Evolutionary conservation across 23 tunicate species (phyloP), one percentile per base, ranked within the genome.

Genomic region (Trididemnum clinides): DNA sequence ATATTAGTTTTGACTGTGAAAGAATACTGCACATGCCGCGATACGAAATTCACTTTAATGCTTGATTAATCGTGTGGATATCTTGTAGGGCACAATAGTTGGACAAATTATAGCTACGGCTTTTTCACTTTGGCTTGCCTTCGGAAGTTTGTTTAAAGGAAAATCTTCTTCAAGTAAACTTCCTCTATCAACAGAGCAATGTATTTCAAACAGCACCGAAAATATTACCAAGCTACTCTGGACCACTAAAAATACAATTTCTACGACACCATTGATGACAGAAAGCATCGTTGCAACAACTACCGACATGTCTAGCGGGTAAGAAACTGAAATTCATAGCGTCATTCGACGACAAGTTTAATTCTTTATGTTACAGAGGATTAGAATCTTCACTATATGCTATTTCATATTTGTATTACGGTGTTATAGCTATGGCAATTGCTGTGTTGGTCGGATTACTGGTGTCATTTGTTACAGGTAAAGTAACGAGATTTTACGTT

Each of bases 381-480:
- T 37, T 39, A 5, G 7, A 26, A 36, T 7, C 80, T 2, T 2
- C 57, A 2, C 80, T 88, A 18, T 88, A 62, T 33, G 76, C 91
- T 0, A 21, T 88, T 29, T 81, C 91, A 28, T 82, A 33, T 58
- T 37, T 88, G 35, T 82, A 81, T 29, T 88, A 88, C 71, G 81
- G 62, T 26, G 1, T 70, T 2, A 32, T 88, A 1, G 81, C 80
- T 34, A 19, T 71, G 22, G 37, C 81, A 6, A 50, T 37, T 0
- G 57, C 82, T 15, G 51, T 88, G 20, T 12, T 81, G 0, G 7
- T 81, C 34, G 91, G 91, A 12, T 25, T 81, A 1, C 1, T 81
- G 0, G 81, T 33, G 7, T 88, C 91, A 27, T 80, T 81, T 18
- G 27, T 82, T 44, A 70, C 91, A 80, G 91, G 91, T 88, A 33